These are phyloP conservation scores for Tinea trinotella DNA, from an alignment of 2,888 invertebrate species.

Conservation along the genomic window DNA sequence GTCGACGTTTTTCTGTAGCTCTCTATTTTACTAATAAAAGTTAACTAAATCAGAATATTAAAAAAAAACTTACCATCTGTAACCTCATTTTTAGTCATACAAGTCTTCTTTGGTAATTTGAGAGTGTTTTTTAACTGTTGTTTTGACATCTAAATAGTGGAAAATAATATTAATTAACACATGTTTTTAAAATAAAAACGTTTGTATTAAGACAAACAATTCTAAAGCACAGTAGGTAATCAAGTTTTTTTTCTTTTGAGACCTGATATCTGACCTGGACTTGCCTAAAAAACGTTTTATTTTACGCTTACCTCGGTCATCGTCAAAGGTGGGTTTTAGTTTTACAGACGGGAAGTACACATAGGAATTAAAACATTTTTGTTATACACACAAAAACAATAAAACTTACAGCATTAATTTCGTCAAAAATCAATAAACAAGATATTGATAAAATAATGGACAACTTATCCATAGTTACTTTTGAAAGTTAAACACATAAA, in stretches of 20 bases:
- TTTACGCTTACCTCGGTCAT: no score
- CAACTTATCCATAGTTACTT: not conserved
- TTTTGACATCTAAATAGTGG: conserved; percentile 35
- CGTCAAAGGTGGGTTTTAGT: no score
- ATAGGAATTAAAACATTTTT: not conserved
- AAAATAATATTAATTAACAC: not conserved
- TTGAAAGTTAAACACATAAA: not conserved
- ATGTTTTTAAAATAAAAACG: not conserved
- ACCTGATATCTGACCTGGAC: no score
- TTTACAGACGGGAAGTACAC: no score
- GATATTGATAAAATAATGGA: not conserved
- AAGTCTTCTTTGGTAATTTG: conserved; percentile 37
- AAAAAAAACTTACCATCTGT: conserved; percentile 33
- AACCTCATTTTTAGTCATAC: conserved; percentile 37
- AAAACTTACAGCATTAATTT: conserved; percentile 5
- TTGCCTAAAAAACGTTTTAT: no score
- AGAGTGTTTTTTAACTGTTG: conserved; percentile 39
- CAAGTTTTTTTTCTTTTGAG: no score
- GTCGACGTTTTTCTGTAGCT: no score
- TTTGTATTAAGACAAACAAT: no score
- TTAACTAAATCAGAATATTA: not conserved
- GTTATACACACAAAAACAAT: not conserved
- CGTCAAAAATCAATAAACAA: not conserved
- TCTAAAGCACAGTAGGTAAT: no score
- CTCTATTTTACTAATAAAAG: no score